Base-by-base conservation (phyloP, 1,140 invertebrate genomes). In the Drosophila nigrodunni region DNA sequence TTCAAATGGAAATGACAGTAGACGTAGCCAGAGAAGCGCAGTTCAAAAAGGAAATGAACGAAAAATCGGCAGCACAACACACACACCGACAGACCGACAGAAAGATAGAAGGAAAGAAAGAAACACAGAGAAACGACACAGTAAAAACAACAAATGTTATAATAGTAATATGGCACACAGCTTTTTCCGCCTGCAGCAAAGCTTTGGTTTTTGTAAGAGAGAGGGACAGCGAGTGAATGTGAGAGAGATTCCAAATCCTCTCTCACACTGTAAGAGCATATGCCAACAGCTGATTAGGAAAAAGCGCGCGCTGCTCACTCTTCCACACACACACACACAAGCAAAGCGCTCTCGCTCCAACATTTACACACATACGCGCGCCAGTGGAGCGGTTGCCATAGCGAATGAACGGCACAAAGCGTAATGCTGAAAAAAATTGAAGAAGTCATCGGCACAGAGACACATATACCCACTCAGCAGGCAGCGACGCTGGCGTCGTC, bases 371-470 rank as follows among this genome's bases (percentile, higher is more conserved):
- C 65, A 71, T 50, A 65, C 69, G 57, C 65, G 68, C 60, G 66
- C 46, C 65, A 68, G 65, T 77, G 70, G 58, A 86, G 73, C 83
- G 80, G 83, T 87, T 88, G 83, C 85, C 80, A 88, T 88, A 88
- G 85, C 85, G 80, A 89, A 89, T 74, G 85, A 85, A 83, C 85
- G 72, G 81, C 71, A 74, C 81, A 89, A 89, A 89, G 81, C 81
- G 80, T 58, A 89, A 82, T 78, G 70, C 43, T 71, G 47, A 66
- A 60, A 78, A 66, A 75, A 80, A 77, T 61, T 81, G 86, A 90
- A 86, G 81, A 85, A 88, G 78, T 86, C 83, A 90, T 88, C 90
- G 90, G 87, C 90, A 92, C 87, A 92, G 90, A 92, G 87, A 92
- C 90, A 92, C 90, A 92, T 77, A 91, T 90, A 92, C 87, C 90